Percentiles rank a stretch among this genome's conserved stretches.
phyloP scores from a whole-genome alignment of 2,797 vertebrate genomes.

The Sardinella longiceps region DNA sequence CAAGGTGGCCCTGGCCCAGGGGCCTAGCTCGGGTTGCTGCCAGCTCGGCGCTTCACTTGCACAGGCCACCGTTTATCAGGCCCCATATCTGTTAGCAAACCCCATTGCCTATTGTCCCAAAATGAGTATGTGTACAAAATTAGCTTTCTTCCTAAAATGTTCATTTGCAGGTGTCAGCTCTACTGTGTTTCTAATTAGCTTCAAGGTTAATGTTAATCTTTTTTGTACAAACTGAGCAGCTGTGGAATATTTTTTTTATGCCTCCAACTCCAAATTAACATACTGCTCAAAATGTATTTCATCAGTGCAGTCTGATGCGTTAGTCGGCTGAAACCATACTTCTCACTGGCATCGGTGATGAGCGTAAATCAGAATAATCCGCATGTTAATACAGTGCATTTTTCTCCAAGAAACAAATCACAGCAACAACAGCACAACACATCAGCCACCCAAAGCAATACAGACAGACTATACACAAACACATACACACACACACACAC shows the following conservation, averaged over 20 bases:
- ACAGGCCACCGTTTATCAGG: neutral
- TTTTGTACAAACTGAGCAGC: neutral
- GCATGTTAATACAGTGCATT: neutral
- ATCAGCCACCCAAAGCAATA: neutral
- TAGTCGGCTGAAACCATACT: neutral
- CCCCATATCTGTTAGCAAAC: neutral
- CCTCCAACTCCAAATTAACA: neutral
- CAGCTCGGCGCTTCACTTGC: conserved; percentile 31
- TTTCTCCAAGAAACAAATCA: neutral
- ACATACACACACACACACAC: neutral
- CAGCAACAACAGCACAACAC: neutral
- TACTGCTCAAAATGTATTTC: neutral
- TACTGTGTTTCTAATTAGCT: neutral
- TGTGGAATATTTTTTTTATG: neutral
- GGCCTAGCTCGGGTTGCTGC: conserved; percentile 46
- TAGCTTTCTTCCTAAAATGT: neutral
- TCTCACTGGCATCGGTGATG: neutral
- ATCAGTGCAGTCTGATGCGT: neutral
- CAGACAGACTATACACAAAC: too few relatives aligned
- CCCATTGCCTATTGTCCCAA: neutral
- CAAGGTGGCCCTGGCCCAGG: conserved; percentile 24
- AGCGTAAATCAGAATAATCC: neutral
- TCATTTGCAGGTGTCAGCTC: neutral
- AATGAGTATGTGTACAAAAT: neutral
- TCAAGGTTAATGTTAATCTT: neutral